Evolutionary conservation across 2,888 invertebrate species (phyloP).

Genomic region (Halictus ligatus): DNA sequence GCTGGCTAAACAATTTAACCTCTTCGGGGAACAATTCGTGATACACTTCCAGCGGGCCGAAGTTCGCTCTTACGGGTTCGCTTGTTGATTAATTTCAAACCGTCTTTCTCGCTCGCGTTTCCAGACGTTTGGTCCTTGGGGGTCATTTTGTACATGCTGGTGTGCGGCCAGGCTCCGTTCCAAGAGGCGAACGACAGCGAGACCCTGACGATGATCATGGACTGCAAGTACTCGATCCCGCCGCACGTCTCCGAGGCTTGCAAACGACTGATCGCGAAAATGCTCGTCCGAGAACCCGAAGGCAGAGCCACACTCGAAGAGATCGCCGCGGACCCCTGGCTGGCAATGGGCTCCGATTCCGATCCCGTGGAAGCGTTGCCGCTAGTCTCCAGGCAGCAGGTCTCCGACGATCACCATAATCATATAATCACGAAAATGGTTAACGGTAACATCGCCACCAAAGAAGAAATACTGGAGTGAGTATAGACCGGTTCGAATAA

Average conservation of each 20-base stretch:
- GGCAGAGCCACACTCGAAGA: conserved; percentile 94
- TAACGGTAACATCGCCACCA: conserved; percentile 96
- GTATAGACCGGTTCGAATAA: conserved; percentile 76
- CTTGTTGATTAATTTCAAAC: not conserved
- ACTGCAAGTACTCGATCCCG: conserved; percentile 98
- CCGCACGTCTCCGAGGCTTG: conserved; percentile 94
- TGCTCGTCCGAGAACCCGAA: conserved; percentile 97
- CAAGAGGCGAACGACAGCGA: conserved; percentile 99
- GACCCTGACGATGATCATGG: conserved; percentile 99
- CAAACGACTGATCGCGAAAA: conserved; percentile 94
- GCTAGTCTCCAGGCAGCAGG: conserved; percentile 94
- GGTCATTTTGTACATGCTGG: conserved; percentile 99
- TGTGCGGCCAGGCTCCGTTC: conserved; percentile 98
- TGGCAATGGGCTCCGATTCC: conserved; percentile 86
- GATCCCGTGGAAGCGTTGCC: conserved; percentile 89
- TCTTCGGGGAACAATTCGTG: not conserved
- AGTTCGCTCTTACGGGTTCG: not conserved
- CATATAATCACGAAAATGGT: conserved; percentile 98
- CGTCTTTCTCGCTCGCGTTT: conserved; percentile 9
- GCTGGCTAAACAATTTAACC: not conserved
- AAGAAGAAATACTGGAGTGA: conserved; percentile 96
- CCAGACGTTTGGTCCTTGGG: conserved; percentile 99
- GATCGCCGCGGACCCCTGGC: conserved; percentile 95
- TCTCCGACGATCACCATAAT: conserved; percentile 96
- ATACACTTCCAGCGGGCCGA: not conserved